Conservation (phyloP, 2,113 vertebrate species). For the Sylvietta virens region DNA sequence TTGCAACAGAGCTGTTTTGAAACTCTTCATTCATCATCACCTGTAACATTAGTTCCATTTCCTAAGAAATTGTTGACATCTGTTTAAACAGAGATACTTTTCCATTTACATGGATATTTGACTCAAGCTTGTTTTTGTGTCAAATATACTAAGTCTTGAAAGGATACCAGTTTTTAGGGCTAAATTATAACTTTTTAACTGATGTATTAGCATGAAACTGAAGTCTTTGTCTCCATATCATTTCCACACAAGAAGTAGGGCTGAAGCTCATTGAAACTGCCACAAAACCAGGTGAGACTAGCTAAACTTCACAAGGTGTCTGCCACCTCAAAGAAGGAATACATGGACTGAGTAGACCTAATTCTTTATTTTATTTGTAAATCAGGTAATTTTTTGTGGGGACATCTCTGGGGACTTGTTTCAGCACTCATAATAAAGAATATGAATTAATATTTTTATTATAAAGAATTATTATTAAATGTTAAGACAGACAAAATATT, state of each 20-base stretch:
- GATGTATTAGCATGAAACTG: not conserved
- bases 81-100: not conserved
- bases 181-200: not conserved
- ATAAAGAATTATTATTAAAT: not conserved
- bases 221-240: not conserved
- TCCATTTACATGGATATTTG: not conserved
- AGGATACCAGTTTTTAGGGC: not conserved
- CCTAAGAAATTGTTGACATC: not conserved
- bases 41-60: not conserved
- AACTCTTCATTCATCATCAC: not conserved
- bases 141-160: not conserved
- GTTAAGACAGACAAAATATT: not conserved
- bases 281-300: not conserved
- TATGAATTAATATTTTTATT: not conserved
- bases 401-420: rapidly evolving
- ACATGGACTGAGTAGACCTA: rapidly evolving
- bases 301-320: not conserved
- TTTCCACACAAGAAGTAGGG: not conserved
- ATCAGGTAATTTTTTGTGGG: not conserved
- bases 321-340: not conserved
- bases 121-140: not conserved
- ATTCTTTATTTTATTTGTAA: not conserved
- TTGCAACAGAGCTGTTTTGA: not conserved
- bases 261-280: not conserved
- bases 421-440: not conserved